Base-by-base conservation (phyloP, 2,797 vertebrate genomes). In the Silurus aristotelis region DNA sequence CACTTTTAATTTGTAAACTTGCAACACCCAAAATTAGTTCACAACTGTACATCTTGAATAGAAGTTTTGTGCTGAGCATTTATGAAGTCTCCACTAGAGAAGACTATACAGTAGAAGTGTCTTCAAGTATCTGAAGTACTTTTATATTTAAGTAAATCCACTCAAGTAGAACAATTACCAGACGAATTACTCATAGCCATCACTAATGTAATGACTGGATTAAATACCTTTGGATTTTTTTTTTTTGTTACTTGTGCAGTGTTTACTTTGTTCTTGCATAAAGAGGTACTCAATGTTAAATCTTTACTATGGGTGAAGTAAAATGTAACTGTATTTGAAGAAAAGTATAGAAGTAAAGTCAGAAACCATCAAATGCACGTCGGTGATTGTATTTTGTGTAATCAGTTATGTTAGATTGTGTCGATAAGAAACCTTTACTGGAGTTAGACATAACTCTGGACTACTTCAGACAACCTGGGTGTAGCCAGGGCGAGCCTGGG, bases 391-490 rank as follows among this genome's bases (percentile, higher is more conserved):
- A 25, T 38, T 79, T 46, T 46, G 58, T 63, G 63, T 80, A 52
- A 66, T 67, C 15, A 17, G 2, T 81, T 55, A 67, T 66, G 64
- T 81, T 27, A 80, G 89, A 92, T 60, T 27, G 89, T 91, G 89
- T 86, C 90, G 89, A 87, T 91, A 88, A 91, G 38, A 17, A 52
- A 43, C 13, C 15, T 84, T 79, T 68, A 31, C 78, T 80, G 67
- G 60, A 81, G 72, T 84, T 77, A 67, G 67, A 64, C 22, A 20
- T 4, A 55, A 81, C 56, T 79, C 77, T 67, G 82, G 80, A 70
- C 92, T 89, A 86, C 90, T 85, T 55, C 91, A 93, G 93, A 92
- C 93, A 91, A 84, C 94, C 91, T 90, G 92, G 73, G 63, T 78
- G 83, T 67, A 77, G 63, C 43, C 27, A 7, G 94, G 92, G 91